phyloP scores from a whole-genome alignment of 2,888 invertebrate genomes.

The Margaritifera margaritifera region DNA sequence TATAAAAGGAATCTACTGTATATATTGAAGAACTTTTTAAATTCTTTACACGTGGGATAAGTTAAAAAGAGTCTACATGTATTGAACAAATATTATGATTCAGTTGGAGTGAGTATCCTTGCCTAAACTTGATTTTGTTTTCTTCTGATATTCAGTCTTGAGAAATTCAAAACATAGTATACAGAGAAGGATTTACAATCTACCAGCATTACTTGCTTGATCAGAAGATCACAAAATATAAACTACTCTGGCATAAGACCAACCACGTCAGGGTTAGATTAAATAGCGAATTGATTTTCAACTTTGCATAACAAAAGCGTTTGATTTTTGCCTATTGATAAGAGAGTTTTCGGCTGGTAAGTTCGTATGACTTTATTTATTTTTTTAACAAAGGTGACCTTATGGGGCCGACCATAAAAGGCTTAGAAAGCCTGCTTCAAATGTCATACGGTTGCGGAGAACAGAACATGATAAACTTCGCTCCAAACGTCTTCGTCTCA shows the following conservation, averaged over 20 bases:
- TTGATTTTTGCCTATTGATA: not conserved
- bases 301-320: not conserved
- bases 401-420: constrained; percentile 84
- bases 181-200: too few species aligned
- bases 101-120: too few species aligned
- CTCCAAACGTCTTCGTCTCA: constrained; percentile 88
- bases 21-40: too few species aligned
- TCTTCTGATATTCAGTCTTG: too few species aligned
- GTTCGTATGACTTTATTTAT: not conserved
- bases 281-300: not conserved
- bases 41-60: too few species aligned
- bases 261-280: too few species aligned
- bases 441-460: constrained; percentile 92
- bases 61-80: too few species aligned
- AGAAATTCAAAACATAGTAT: too few species aligned
- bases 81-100: too few species aligned
- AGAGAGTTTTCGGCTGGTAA: not conserved
- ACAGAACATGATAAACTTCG: constrained; percentile 92
- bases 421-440: constrained; percentile 82
- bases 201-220: not conserved
- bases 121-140: too few species aligned
- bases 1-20: too few species aligned
- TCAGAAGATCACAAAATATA: constrained; percentile 3
- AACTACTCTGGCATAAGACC: not conserved
- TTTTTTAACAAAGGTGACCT: constrained; percentile 78